Evolutionary conservation across 2,888 invertebrate genomes (phyloP), one percentile per base, ranked within the genome.

Genomic region (Napeogenes sylphis): DNA sequence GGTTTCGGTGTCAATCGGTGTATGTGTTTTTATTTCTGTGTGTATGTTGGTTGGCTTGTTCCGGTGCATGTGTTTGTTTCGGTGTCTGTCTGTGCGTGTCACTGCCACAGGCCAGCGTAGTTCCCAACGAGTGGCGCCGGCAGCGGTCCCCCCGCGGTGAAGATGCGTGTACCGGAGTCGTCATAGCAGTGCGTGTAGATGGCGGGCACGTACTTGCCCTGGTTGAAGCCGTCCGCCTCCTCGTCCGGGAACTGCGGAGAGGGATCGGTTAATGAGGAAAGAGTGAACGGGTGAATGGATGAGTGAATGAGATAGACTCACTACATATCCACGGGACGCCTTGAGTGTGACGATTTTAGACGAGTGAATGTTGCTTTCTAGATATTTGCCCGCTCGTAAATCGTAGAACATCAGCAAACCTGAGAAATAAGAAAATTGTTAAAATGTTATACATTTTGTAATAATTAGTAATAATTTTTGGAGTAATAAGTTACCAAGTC

Each of bases 181-280:
- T 99, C 98, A 83, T 98, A 98, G 85, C 97, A 97, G 82, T 99
- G 98, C 2, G 98, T 98, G 86, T 98, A 99, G 76, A 99, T 97
- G 21, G 98, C 98, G 42, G 98, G 95, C 65, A 95, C 95, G 84
- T 98, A 97, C 85, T 96, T 96, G 62, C 95, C 94, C 74, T 95
- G 95, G 87, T 95, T 95, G 76, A 95, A 94, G 4, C 95, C 95
- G 71, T 97, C 96, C 68, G 95, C 93, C 71, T 94, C 96, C 73
- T 96, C 96, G 81, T 97, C 97, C 0, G 96, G 96, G 85, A 95
- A 96, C 96, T 96, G 80, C 0, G 30, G 13, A 45, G 4, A 32
- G 38, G 14, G 14, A 56, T 21, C 10, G 30, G n/a, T 51, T 5
- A 47, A 4, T 10, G 6, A 47, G n/a, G 47, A 47, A 47, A 5